A percentile compares a stretch with the other conserved stretches of the same genome.
Evolutionary conservation across 2,888 invertebrate species (phyloP).

Genomic region (Syrista parreyssii): DNA sequence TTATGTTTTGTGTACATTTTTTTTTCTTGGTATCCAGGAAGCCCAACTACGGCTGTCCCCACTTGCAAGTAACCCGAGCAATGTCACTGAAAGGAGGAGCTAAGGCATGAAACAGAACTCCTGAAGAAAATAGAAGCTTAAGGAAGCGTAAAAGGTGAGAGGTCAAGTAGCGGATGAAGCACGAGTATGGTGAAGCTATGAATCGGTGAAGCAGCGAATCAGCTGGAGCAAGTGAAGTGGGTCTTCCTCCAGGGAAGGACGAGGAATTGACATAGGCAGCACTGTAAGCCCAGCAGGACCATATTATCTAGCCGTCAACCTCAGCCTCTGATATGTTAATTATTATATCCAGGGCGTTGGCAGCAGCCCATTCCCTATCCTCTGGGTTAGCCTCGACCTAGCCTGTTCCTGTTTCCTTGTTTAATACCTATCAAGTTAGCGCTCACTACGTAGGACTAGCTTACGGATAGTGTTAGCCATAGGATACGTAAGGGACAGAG

Average conservation of each 20-base stretch:
- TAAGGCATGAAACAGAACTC: too few species aligned
- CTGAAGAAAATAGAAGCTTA: background rate
- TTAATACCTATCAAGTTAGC: background rate
- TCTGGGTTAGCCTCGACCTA: background rate
- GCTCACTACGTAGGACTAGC: background rate
- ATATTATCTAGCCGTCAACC: background rate
- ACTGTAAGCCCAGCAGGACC: background rate
- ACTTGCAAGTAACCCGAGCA: too few species aligned
- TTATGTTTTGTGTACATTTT: too few species aligned
- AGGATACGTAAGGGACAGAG: background rate
- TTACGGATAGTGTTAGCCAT: background rate
- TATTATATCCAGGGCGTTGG: background rate
- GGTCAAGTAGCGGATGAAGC: background rate
- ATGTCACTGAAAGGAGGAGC: too few species aligned
- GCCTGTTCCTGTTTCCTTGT: background rate
- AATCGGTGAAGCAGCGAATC: background rate
- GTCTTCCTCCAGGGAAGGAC: background rate
- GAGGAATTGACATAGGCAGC: background rate
- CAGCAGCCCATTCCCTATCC: background rate
- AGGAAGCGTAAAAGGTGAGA: background rate
- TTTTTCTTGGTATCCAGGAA: too few species aligned
- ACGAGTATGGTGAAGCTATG: background rate
- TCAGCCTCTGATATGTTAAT: background rate
- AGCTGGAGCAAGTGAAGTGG: background rate
- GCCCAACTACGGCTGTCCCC: too few species aligned